Evolutionary conservation across 2,888 invertebrate genomes (phyloP), one percentile per base, ranked within the genome.

Genomic region (Agriopis leucophaearia): DNA sequence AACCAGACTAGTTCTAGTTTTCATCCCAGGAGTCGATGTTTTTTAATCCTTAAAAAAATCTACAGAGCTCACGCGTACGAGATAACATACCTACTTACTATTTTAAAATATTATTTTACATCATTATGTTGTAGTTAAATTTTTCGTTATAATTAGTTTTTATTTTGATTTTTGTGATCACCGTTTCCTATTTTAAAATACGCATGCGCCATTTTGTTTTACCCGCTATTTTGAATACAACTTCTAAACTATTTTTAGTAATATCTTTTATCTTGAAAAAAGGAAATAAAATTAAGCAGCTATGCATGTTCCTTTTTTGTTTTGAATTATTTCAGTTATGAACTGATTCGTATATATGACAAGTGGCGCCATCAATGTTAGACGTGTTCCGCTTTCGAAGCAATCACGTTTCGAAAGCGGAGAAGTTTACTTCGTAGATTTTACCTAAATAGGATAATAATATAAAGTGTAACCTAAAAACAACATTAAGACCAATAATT

Each of bases 121-220:
- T 27, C 0, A 27, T 27, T 3, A 2, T 5, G 27, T 27, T 27
- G 27, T 13, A n/a, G 0, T 15, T 1, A 47, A 3, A 47, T 47
- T 47, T 9, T 16, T 10, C 18, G 38, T 40, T 10, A 0, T 40
- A 8, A 40, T 18, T 7, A 0, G n/a, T 3, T 9, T 12, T 18
- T 27, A 44, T 12, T 35, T 8, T 35, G 13, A 48, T 1, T 51
- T 7, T 36, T 35, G 12, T 8, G 8, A 51, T n/a, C 8, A 27
- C 35, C 9, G 10, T 10, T 51, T 35, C 35, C 35, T 13, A 38
- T 10, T 38, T 9, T 36, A 9, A 35, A 51, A 35, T 36, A 52
- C 52, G 52, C 52, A 52, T 38, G 52, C 52, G 38, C 52, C 6
- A 52, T 36, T 38, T 15, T 15, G 6, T 38, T 36, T 52, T n/a